A percentile compares a stretch with the other conserved stretches of the same genome.
These are phyloP conservation scores for Limnephilus lunatus DNA, from an alignment of 2,888 invertebrate genomes.

Conservation along the genomic window DNA sequence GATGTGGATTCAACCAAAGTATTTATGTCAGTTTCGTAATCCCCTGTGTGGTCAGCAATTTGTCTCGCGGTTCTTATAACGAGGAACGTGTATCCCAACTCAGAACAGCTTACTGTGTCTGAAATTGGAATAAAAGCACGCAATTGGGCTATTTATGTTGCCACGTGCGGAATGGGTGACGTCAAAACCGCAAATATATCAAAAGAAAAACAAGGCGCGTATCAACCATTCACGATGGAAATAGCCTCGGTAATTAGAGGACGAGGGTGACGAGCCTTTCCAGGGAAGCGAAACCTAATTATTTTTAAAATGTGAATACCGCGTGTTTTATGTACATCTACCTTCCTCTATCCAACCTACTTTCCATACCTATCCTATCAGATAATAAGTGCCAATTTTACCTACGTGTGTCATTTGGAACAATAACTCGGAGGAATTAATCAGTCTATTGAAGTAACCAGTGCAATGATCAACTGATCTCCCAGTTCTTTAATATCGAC, in stretches of 20 bases:
- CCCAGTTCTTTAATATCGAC: no score
- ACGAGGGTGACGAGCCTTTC: background rate
- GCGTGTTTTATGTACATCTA: no score
- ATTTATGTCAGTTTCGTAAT: background rate
- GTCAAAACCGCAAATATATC: slow-evolving; percentile 19
- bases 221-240: slow-evolving; percentile 6
- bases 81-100: background rate
- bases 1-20: background rate
- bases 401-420: no score
- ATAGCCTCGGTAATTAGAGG: background rate
- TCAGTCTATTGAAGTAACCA: no score
- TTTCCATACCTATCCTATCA: no score
- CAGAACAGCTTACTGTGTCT: background rate
- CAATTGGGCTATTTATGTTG: slow-evolving; percentile 35
- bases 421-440: no score
- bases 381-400: no score
- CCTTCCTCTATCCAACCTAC: no score
- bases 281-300: background rate
- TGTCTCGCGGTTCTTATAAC: slow-evolving; percentile 3
- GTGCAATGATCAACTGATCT: no score
- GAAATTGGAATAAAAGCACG: slow-evolving; percentile 32
- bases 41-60: slow-evolving; percentile 34
- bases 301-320: no score
- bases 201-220: slow-evolving; percentile 25
- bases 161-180: slow-evolving; percentile 35